A percentile compares a stretch with the other conserved stretches of the same genome.
These are phyloP conservation scores for Blomia tropicalis DNA, from an alignment of 2,888 invertebrate genomes.

Conservation along the genomic window DNA sequence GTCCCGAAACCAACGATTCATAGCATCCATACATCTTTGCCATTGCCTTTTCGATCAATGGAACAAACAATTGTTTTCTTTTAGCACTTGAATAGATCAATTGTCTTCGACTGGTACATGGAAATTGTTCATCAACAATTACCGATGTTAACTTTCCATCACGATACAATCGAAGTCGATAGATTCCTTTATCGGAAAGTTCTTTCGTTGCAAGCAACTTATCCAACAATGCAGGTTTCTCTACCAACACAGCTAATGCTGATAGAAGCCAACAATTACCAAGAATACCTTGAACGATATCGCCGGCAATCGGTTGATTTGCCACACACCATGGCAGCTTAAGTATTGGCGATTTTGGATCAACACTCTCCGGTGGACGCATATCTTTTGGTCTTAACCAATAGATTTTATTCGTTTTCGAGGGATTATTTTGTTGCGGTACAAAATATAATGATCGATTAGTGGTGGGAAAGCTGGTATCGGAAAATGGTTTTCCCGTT, in stretches of 20 bases:
- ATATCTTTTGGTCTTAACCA: conserved; percentile 84
- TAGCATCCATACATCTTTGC: conserved; percentile 95
- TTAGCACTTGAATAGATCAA: conserved; percentile 88
- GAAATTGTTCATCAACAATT: conserved; percentile 83
- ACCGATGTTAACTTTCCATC: conserved; percentile 94
- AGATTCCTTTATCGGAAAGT: conserved; percentile 51
- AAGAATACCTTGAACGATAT: conserved; percentile 85
- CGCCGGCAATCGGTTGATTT: conserved; percentile 76
- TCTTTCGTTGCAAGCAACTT: conserved; percentile 70
- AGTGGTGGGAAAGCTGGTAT: conserved; percentile 80
- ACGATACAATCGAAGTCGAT: conserved; percentile 69
- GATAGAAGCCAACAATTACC: conserved; percentile 96
- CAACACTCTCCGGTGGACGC: conserved; percentile 41
- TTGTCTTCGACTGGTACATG: conserved; percentile 78
- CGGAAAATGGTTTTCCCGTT: conserved; percentile 66
- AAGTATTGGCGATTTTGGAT: conserved; percentile 44
- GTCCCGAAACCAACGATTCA: conserved; percentile 82
- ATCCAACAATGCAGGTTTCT: conserved; percentile 80
- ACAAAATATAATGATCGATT: conserved; percentile 50
- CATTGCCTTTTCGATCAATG: conserved; percentile 92
- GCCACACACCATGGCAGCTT: conserved; percentile 67
- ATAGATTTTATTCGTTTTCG: too few species aligned
- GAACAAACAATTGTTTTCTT: conserved; percentile 92
- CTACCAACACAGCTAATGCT: conserved; percentile 86
- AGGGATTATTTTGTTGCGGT: conserved; percentile 40